phyloP scores from a whole-genome alignment of 2,888 invertebrate species.

The Hypselothyrea guttata region DNA sequence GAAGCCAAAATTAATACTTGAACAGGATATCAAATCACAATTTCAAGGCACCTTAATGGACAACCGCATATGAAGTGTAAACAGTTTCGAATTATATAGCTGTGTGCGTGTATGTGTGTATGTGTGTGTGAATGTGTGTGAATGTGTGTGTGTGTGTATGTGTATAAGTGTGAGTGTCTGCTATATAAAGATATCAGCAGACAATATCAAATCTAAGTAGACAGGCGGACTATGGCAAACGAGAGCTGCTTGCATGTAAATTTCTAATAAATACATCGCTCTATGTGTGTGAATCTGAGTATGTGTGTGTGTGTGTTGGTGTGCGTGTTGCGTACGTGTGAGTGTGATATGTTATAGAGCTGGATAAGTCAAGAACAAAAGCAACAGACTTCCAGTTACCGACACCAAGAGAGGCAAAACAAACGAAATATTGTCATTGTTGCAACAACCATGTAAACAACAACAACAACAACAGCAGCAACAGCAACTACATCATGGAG shows the following conservation, averaged over 20 bases:
- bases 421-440: constrained; percentile 36
- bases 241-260: constrained; percentile 43
- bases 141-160: neutral
- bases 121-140: constrained; percentile 12
- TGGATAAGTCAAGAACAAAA: constrained; percentile 47
- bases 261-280: constrained; percentile 29
- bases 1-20: too few relatives aligned
- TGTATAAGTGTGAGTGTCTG: constrained; percentile 4
- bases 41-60: constrained; percentile 59
- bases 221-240: constrained; percentile 47
- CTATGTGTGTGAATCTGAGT: too few relatives aligned
- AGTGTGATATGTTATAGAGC: constrained; percentile 15
- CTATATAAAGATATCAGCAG: constrained; percentile 55
- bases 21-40: constrained; percentile 58
- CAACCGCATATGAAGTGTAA: constrained; percentile 58
- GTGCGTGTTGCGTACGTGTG: constrained; percentile 7
- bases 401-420: constrained; percentile 23
- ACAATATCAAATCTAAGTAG: constrained; percentile 74
- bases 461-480: constrained; percentile 7
- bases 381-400: constrained; percentile 55
- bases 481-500: neutral
- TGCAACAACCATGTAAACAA: constrained; percentile 18
- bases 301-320: neutral
- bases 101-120: constrained; percentile 1
- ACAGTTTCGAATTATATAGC: constrained; percentile 49